Evolutionary conservation across 2,797 vertebrate species (phyloP), one percentile per base, ranked within the genome.

Genomic region (Manis crassicaudata): DNA sequence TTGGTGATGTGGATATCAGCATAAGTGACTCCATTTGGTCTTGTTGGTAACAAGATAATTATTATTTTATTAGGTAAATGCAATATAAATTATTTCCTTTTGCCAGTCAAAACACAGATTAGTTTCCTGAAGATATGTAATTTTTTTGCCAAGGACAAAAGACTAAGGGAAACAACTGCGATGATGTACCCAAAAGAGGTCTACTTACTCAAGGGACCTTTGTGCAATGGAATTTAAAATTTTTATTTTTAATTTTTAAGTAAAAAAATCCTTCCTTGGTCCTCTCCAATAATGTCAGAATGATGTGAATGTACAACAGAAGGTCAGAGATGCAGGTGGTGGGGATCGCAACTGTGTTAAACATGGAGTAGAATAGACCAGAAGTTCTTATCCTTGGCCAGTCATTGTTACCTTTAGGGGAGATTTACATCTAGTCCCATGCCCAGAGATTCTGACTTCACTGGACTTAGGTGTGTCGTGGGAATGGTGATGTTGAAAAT

Each of bases 291-390:
- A 18, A 6, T 16, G 3, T 65, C 35, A 65, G 63, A 29, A 88
- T 5, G 21, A 20, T 20, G 1, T 21, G n/a, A 23, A 8, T 37
- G 7, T 14, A 29, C 13, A 76, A 13, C 1, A 46, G 29, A 50
- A 65, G 43, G 25, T 7, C 29, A 43, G 20, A 40, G 8, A 6
- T 12, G 12, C 4, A 17, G n/a, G 27, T 2, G 0, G 5, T 2
- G 23, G 23, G 4, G 3, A 17, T 46, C 60, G 58, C 21, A 46
- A 1, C 18, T 35, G 1, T 5, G 0, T 32, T 20, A 2, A 35
- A 6, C 12, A 1, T 2, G 10, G 11, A 9, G 35, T 1, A 37
- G 40, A 29, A 1, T 0, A 27, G 56, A 54, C 9, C 1, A 17
- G 50, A 5, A 1, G 3, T 68, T 40, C n/a, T 63, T 4, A 18